Evolutionary conservation across 2,113 vertebrate genomes (phyloP).

Genomic region (Rhynchopsitta pachyrhyncha): DNA sequence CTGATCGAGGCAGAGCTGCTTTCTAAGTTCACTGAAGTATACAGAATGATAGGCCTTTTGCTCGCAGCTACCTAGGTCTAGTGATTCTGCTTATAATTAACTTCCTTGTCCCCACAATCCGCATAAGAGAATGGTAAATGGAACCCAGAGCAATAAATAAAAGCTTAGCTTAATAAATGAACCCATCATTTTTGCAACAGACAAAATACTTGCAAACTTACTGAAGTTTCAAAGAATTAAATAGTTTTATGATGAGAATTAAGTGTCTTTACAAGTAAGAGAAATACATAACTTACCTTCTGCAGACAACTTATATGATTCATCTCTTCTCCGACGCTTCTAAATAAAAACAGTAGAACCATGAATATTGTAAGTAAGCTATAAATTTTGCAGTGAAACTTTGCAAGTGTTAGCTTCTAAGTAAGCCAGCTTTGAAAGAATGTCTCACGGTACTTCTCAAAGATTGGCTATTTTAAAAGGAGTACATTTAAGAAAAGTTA

Average conservation of each 20-base stretch:
- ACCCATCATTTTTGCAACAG: not conserved
- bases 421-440: not conserved
- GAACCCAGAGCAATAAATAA: not conserved
- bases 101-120: not conserved
- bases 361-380: not conserved
- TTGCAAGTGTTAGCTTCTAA: not conserved
- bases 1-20: not conserved
- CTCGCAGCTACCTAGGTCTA: not conserved
- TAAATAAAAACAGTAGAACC: constrained; percentile 67
- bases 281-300: constrained; percentile 75
- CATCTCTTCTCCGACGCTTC: constrained; percentile 85
- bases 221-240: not conserved
- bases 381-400: constrained; percentile 20
- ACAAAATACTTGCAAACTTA: not conserved
- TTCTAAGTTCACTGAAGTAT: not conserved
- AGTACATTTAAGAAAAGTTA: constrained; percentile 12
- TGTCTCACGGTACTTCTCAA: not conserved
- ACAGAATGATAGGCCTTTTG: not conserved
- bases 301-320: constrained; percentile 78
- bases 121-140: not conserved
- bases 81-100: not conserved
- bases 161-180: not conserved
- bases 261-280: not conserved
- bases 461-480: not conserved
- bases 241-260: not conserved